These are phyloP conservation scores for Apodemus sylvaticus DNA, from an alignment of 2,113 vertebrate genomes.

Conservation along the genomic window DNA sequence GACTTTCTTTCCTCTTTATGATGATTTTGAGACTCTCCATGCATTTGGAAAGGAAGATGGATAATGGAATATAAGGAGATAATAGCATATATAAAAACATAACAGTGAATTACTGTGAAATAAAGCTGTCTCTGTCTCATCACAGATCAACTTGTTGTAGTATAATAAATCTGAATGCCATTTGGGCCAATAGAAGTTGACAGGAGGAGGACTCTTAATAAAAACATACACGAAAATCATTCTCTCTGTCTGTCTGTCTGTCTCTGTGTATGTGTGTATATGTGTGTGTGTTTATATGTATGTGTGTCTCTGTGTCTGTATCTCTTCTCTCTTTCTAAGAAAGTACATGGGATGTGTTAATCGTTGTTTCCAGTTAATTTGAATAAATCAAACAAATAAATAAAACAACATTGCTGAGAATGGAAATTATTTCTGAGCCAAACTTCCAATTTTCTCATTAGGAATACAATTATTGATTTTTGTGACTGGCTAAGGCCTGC, in stretches of 20 bases:
- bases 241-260: no score
- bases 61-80: no score
- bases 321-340: neutral
- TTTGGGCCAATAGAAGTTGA: neutral
- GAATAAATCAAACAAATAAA: conserved; percentile 1
- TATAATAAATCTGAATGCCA: no score
- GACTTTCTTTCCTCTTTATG: no score
- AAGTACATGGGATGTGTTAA: neutral
- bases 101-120: no score
- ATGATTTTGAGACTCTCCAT: no score
- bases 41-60: no score
- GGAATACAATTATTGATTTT: neutral
- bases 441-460: neutral
- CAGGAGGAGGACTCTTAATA: neutral
- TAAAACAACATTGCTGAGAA: neutral
- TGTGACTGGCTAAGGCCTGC: neutral
- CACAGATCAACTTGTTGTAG: no score
- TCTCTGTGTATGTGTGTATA: no score
- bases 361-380: conserved; percentile 30
- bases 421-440: neutral
- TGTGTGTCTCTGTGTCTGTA: neutral
- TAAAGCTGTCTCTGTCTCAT: no score
- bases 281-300: no score
- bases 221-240: neutral
- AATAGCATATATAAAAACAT: no score